Base-by-base conservation (phyloP, 2,888 invertebrate species). In the Myopa tessellatipennis region DNA sequence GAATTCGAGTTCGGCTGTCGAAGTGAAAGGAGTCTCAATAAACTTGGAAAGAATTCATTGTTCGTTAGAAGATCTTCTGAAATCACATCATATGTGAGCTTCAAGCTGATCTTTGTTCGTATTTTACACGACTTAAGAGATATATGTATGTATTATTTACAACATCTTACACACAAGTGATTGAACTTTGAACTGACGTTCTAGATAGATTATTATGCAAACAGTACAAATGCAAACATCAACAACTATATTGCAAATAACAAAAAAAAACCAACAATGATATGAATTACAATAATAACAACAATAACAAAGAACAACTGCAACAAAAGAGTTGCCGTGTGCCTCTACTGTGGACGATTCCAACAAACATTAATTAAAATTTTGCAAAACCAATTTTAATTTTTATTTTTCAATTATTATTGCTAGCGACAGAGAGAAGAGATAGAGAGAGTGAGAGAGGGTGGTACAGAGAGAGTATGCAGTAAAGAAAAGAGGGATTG, bases 291-390 rank as follows among this genome's bases (percentile, higher is more conserved):
- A 34, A 58, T 34, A 71, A 58, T 55, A 71, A 58, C 55, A 50
- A 69, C 14, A 12, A 63, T 5, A 12, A 63, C 7, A 63, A 65
- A 45, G 38, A 65, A 65, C 58, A 58, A 16, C 58, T 45, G 45
- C 26, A 26, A 26, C 26, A 26, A 26, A 26, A 26, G 26, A 26
- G n/a, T 55, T 14, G 5, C 16, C 10, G 10, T 55, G 4, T n/a
- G 55, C n/a, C 16, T n/a, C 8, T 16, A n/a, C 16, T 5, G 55
- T 55, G 45, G 61, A 18, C 45, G 18, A 18, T 45, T 63, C 50
- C 73, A 38, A 67, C 38, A 68, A 67, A 67, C 52, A 58, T 74
- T 67, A 74, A 74, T 74, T 74, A 74, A 74, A 63, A 74, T 55
- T 55, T 63, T 14, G 55, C 65, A 18, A 74, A 68, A 68, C 50